Conservation (phyloP, 2,888 invertebrate species). For the Ophonus ardosiacus region DNA sequence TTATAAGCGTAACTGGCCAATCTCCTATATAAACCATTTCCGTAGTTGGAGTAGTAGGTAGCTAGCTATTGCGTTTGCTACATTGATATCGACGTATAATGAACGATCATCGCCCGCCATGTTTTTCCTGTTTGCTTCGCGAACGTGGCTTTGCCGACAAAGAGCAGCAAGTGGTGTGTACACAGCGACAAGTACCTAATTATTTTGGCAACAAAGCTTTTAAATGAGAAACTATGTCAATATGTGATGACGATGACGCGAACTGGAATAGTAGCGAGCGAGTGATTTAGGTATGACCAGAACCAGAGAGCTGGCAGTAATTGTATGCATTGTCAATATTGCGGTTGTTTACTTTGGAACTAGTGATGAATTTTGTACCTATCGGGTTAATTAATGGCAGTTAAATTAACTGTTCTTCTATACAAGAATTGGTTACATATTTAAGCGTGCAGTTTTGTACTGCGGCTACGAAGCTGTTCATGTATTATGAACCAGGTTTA, state of each 20-base stretch:
- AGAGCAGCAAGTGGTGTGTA: constrained; percentile 3
- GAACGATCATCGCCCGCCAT: constrained; percentile 27
- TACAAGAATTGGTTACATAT: background rate
- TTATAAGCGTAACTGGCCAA: background rate
- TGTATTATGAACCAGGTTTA: background rate
- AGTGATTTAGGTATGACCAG: background rate
- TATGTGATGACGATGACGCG: background rate
- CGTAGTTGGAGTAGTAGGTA: background rate
- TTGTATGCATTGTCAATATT: constrained; percentile 37
- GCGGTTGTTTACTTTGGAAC: constrained; percentile 23
- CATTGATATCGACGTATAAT: constrained; percentile 2
- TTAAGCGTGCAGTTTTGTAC: background rate
- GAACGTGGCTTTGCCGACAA: constrained; percentile 6
- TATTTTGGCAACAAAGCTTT: constrained; percentile 28
- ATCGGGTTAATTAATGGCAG: constrained; percentile 22
- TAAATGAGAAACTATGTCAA: constrained; percentile 44
- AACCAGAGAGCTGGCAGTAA: background rate
- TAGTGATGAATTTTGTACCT: background rate
- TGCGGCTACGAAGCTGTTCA: background rate
- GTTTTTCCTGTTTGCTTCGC: constrained; percentile 6
- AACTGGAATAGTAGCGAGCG: background rate
- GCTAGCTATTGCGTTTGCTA: background rate
- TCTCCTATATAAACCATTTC: background rate
- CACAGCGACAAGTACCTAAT: constrained; percentile 34
- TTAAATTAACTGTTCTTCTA: background rate